Evolutionary conservation across 2,797 vertebrate species (phyloP), one percentile per base, ranked within the genome.

Genomic region (Monodelphis domestica): DNA sequence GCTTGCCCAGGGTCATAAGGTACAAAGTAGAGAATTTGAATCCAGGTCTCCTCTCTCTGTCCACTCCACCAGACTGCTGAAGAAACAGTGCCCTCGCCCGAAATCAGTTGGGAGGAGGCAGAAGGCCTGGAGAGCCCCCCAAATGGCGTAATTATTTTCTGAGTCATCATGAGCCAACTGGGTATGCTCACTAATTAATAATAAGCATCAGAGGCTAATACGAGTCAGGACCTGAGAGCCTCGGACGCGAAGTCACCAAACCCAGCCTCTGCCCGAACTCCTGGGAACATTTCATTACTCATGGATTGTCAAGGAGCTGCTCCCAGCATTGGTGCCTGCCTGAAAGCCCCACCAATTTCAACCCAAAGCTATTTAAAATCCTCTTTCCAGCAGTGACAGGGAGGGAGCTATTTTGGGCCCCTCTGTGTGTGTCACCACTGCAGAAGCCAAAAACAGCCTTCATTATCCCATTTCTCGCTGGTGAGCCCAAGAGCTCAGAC

Each of bases 311-410:
- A 50, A 84, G 70, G 24, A 3, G 10, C 70, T 84, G 26, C 70
- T 78, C 78, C 1, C 17, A 78, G 70, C n/a, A 24, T 24, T 11
- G 9, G 21, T 3, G 63, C 38, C 87, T 30, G 87, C 45, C 87
- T 87, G 33, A n/a, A 88, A 88, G 38, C 53, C 50, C 87, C 87
- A 53, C 87, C 50, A 53, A 53, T 53, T 88, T 88, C 53, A 88
- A 88, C 87, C 38, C 50, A 88, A 88, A 33, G 87, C 87, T 88
- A 88, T 88, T 88, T 88, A 88, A 88, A 88, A 88, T 88, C 29
- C 50, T 88, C 51, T 53, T 53, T 52, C 87, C 87, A 53, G 29
- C 87, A 88, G 87, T 52, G 87, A 53, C 87, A 88, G 52, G 29
- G 87, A 52, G 26, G 28, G 4, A 53, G 87, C 87, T 88, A 88